A percentile compares a stretch with the other conserved stretches of the same genome.
phyloP scores from a whole-genome alignment of 2,113 vertebrate genomes.

The Xiphophorus hellerii region DNA sequence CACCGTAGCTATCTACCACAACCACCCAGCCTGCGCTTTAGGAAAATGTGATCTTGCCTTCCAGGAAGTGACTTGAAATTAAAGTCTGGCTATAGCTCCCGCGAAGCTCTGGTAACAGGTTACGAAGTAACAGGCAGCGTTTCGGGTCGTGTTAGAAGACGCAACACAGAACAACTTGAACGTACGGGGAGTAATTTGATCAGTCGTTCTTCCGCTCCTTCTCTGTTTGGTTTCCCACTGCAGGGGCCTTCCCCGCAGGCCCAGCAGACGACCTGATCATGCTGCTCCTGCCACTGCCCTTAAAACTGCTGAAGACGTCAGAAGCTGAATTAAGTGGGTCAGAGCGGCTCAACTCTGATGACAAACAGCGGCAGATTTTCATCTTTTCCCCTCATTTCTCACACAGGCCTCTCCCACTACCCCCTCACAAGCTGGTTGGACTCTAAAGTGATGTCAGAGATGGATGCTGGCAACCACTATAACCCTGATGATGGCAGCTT shows the following conservation, averaged over 20 bases:
- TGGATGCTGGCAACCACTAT: slow-evolving; percentile 13
- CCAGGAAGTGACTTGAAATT: background rate
- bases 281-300: slow-evolving; percentile 22
- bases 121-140: background rate
- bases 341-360: slow-evolving; percentile 50
- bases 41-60: slow-evolving; percentile 1
- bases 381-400: background rate
- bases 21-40: background rate
- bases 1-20: background rate
- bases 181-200: slow-evolving; percentile 64
- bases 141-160: slow-evolving; percentile 29
- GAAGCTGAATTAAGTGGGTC: slow-evolving; percentile 55
- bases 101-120: slow-evolving; percentile 12
- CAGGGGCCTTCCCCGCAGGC: slow-evolving; percentile 38
- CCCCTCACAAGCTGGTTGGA: slow-evolving; percentile 8
- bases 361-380: slow-evolving; percentile 15
- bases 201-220: slow-evolving; percentile 29
- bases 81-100: background rate
- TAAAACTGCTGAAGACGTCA: slow-evolving; percentile 32
- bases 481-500: background rate
- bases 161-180: slow-evolving; percentile 16
- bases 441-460: background rate
- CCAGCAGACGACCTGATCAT: slow-evolving; percentile 39
- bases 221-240: slow-evolving; percentile 19
- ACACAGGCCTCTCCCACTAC: background rate